phyloP scores from a whole-genome alignment of 2,888 invertebrate genomes.

The Mythimna loreyi region DNA sequence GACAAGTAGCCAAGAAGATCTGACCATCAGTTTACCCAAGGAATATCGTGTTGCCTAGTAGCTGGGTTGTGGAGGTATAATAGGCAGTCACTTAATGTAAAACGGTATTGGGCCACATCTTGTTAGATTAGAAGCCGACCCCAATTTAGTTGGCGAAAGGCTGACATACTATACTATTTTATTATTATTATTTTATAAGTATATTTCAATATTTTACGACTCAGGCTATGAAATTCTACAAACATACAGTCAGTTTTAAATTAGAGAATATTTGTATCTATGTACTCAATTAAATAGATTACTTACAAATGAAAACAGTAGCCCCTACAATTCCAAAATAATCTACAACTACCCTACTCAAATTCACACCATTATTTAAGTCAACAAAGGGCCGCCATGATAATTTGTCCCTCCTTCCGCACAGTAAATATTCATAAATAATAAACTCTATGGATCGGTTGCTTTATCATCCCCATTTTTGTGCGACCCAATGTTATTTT shows the following conservation, averaged over 20 bases:
- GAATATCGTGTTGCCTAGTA: no score
- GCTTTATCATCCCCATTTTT: constrained; percentile 66
- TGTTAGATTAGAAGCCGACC: no score
- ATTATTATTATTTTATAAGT: no score
- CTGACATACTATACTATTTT: no score
- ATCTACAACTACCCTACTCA: constrained; percentile 68
- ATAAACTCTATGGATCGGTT: constrained; percentile 59
- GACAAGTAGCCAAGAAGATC: no score
- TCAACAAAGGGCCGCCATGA: constrained; percentile 82
- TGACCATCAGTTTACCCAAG: no score
- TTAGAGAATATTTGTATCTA: constrained; percentile 2
- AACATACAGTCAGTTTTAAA: not conserved
- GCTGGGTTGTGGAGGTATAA: no score
- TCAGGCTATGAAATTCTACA: not conserved
- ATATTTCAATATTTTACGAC: not conserved
- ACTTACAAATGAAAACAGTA: constrained; percentile 46
- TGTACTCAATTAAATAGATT: constrained; percentile 41
- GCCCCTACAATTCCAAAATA: constrained; percentile 41
- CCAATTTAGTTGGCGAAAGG: no score
- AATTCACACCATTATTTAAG: constrained; percentile 83
- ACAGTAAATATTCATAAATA: constrained; percentile 80
- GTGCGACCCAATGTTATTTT: constrained; percentile 81
- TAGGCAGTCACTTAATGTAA: no score
- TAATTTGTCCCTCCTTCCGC: constrained; percentile 73
- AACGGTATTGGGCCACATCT: no score